Conservation (phyloP, 2,888 invertebrate genomes). For the Eledone cirrhosa region DNA sequence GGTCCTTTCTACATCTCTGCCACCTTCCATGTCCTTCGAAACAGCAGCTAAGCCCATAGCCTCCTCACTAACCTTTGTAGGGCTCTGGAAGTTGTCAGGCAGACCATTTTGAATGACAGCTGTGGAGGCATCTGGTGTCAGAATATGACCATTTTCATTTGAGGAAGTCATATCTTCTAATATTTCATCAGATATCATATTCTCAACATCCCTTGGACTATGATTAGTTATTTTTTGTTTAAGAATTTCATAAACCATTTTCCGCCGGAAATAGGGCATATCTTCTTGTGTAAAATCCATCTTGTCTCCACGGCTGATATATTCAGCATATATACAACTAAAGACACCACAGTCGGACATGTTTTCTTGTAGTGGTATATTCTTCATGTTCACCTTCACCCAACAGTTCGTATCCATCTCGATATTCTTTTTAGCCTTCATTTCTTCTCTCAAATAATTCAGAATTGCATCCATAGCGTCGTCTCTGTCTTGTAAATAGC, state of each 20-base stretch:
- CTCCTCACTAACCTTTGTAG: constrained; percentile 8
- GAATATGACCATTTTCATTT: neutral
- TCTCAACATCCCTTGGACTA: constrained; percentile 3
- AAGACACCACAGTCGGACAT: constrained; percentile 5
- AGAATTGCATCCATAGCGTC: constrained; percentile 10
- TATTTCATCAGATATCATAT: constrained; percentile 3
- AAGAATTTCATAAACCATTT: constrained; percentile 19
- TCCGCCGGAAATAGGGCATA: constrained; percentile 14
- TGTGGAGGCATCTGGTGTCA: neutral
- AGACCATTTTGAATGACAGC: neutral
- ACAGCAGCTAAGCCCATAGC: neutral
- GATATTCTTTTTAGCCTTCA: neutral
- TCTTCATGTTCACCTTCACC: constrained; percentile 15
- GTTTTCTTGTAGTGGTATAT: constrained; percentile 10
- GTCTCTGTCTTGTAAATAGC: constrained; percentile 4
- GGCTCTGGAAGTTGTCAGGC: neutral
- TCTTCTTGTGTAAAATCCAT: constrained; percentile 20
- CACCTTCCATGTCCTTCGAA: neutral
- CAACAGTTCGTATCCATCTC: neutral
- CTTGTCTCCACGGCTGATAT: constrained; percentile 6
- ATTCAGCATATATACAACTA: constrained; percentile 9
- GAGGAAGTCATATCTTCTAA: neutral
- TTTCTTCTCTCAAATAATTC: neutral
- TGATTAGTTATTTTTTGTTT: neutral
- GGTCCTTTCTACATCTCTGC: neutral